phyloP scores from a whole-genome alignment of 2,888 invertebrate genomes.

The Ethmia dodecea region DNA sequence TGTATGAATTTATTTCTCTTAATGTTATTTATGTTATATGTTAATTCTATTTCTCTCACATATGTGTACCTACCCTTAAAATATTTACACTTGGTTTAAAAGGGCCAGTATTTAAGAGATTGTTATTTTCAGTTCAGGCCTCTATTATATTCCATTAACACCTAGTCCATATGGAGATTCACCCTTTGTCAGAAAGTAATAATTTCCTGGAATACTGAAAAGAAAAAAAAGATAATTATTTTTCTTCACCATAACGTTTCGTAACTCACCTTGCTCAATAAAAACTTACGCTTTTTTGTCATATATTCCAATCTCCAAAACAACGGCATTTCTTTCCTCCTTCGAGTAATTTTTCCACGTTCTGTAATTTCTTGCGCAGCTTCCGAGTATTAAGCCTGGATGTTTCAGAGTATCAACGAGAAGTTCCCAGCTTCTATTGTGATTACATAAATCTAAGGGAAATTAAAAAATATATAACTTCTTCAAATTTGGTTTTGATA shows the following conservation, averaged over 20 bases:
- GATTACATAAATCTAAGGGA: conserved; percentile 59
- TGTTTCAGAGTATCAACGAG: conserved; percentile 41
- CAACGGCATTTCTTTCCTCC: conserved; percentile 30
- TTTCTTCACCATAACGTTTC: not conserved
- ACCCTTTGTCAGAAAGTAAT: conserved; percentile 46
- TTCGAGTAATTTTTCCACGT: conserved; percentile 49
- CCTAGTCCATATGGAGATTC: conserved; percentile 51
- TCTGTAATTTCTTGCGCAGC: conserved; percentile 45
- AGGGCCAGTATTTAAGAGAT: too few species aligned
- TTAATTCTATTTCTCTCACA: too few species aligned
- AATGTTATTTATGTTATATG: too few species aligned
- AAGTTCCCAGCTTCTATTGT: conserved; percentile 53
- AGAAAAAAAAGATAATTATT: conserved; percentile 10
- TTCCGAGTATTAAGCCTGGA: conserved; percentile 47
- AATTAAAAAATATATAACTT: conserved; percentile 1
- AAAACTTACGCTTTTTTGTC: conserved; percentile 40
- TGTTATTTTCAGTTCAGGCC: too few species aligned
- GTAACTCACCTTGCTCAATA: too few species aligned
- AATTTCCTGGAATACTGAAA: conserved; percentile 50
- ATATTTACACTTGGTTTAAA: too few species aligned
- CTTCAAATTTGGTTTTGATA: too few species aligned
- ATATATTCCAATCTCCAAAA: conserved; percentile 39
- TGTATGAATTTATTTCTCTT: too few species aligned
- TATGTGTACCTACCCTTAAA: too few species aligned
- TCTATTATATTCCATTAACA: conserved; percentile 45